Evolutionary conservation across 2,797 vertebrate genomes (phyloP), one percentile per base, ranked within the genome.

Genomic region (Benthosema pterotum): DNA sequence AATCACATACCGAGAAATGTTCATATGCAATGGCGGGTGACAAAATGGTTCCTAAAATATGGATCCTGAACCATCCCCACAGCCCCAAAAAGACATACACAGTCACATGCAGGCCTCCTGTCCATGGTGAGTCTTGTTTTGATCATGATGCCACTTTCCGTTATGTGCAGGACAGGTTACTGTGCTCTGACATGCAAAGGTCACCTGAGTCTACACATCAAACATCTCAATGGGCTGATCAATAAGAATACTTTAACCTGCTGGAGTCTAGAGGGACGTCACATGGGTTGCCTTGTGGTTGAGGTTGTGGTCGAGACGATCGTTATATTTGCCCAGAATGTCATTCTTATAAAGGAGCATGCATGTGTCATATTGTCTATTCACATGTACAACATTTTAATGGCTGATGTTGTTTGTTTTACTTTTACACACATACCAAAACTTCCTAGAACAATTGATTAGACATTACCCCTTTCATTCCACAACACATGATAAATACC

Each of bases 1-100:
- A 90, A 88, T 90, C 87, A 80, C 83, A 86, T 67, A 86, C 71
- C 83, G 81, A 83, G 83, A 87, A 88, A 89, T 85, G 84, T 82
- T 88, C 85, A 76, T 87, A 84, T 80, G 83, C 78, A 77, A 54
- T 70, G 73, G 82, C 45, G 80, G 70, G 79, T 84, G 84, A 80
- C 80, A 67, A 8, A 82, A 67, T 86, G 78, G 80, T 87, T 78
- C 63, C 75, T 79, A 79, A 86, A 86, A 72, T 77, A 67, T 63
- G 77, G 82, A 77, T n/a, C 74, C 78, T 75, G 73, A 83, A 76
- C 66, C 57, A 47, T 11, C 32, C 32, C 5, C 5, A 38, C 32
- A 38, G 7, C 32, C 32, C 32, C 32, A 9, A 68, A 83, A 84
- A 82, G 80, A 60, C 7, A 38, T 2, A n/a, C 32, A 11, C 8